phyloP scores from a whole-genome alignment of 2,113 vertebrate genomes.

The Heteronetta atricapilla region DNA sequence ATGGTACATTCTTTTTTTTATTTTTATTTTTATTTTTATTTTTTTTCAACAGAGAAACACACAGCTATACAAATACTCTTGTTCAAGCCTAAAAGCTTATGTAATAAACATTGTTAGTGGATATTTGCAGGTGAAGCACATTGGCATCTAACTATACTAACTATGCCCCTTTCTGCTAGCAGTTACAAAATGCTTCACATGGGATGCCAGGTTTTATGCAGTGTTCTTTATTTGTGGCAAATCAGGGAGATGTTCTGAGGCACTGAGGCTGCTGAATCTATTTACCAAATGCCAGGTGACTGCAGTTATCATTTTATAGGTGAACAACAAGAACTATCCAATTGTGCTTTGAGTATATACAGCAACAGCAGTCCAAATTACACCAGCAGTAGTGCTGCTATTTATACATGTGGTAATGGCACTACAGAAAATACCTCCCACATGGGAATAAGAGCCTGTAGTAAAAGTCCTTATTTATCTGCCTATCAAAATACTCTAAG shows the following conservation, averaged over 20 bases:
- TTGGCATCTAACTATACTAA: not conserved
- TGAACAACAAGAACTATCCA: not conserved
- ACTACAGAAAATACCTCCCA: constrained; percentile 26
- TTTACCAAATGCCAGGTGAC: constrained; percentile 12
- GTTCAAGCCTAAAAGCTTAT: not conserved
- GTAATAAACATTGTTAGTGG: not conserved
- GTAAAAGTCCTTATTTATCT: constrained; percentile 29
- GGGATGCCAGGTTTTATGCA: not conserved
- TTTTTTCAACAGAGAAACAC: not conserved
- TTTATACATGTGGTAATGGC: constrained; percentile 46
- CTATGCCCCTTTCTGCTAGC: not conserved
- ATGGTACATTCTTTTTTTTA: not conserved
- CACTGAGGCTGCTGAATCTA: not conserved
- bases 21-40: not conserved
- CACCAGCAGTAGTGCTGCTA: constrained; percentile 6
- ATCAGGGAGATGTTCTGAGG: not conserved
- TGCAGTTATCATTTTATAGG: not conserved
- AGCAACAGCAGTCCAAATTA: constrained; percentile 25
- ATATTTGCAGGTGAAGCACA: not conserved
- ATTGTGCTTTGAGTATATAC: not conserved
- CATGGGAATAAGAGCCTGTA: not conserved
- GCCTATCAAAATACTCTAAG: not conserved
- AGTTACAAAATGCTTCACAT: not conserved
- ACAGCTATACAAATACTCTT: not conserved
- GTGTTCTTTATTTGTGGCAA: constrained; percentile 5